A percentile compares a stretch with the other conserved stretches of the same genome.
These are phyloP conservation scores for Parazoanthus atlanticus DNA, from an alignment of 92 coral and sea anemone species.

Conservation along the genomic window DNA sequence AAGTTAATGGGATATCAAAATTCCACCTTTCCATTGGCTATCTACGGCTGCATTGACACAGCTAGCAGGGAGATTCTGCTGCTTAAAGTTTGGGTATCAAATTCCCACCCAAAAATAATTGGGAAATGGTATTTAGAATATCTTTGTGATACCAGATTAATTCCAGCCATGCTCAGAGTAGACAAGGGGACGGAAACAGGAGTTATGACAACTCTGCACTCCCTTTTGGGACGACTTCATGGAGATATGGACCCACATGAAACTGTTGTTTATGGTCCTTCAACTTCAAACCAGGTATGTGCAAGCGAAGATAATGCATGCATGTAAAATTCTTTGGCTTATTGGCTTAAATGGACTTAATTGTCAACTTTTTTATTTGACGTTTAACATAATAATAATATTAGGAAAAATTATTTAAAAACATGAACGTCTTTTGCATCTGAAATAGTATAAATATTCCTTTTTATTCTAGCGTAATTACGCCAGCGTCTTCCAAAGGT, in stretches of 20 bases:
- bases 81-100: conserved; percentile 37
- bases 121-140: conserved; percentile 34
- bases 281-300: conserved; percentile 38
- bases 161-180: conserved; percentile 32
- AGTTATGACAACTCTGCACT: conserved; percentile 34
- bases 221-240: conserved; percentile 28
- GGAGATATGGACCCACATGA: conserved; percentile 37
- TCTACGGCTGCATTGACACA: conserved; percentile 28
- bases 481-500: too few species aligned
- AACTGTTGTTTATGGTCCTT: conserved; percentile 33
- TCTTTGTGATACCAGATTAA: conserved; percentile 21
- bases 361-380: not conserved
- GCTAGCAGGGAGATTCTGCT: conserved; percentile 35
- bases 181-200: conserved; percentile 18
- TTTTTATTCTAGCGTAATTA: too few species aligned
- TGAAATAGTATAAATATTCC: not conserved
- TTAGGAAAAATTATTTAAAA: conserved; percentile 7
- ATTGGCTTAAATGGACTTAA: too few species aligned
- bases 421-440: conserved; percentile 8
- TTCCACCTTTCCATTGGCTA: conserved; percentile 28
- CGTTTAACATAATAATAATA: conserved; percentile 11
- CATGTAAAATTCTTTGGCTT: too few species aligned
- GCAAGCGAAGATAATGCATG: conserved; percentile 5
- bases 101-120: conserved; percentile 27
- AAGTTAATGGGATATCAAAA: conserved; percentile 30